These are phyloP conservation scores for Thomomys bottae DNA, from an alignment of 2,113 vertebrate species.

Conservation along the genomic window DNA sequence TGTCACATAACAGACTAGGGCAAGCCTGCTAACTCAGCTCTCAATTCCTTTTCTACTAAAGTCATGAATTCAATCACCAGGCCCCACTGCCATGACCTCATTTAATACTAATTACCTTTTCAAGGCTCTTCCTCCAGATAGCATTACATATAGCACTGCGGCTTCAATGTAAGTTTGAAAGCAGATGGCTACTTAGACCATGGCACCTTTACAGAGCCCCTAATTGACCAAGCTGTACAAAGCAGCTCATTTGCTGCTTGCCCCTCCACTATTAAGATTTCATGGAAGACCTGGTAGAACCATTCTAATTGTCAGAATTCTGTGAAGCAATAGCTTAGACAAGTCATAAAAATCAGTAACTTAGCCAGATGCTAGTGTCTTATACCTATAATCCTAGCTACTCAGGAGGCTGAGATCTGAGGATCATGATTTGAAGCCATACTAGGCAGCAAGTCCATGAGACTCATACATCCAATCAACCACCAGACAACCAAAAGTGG, in stretches of 20 bases:
- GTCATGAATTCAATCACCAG: not conserved
- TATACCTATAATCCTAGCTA: too few species aligned
- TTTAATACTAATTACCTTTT: not conserved
- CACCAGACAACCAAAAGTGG: too few species aligned
- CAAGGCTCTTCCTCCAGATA: too few species aligned
- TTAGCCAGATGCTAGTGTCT: too few species aligned
- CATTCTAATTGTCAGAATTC: not conserved
- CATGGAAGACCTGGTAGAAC: not conserved
- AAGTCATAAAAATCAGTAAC: not conserved
- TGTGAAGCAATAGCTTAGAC: not conserved
- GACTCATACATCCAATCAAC: too few species aligned
- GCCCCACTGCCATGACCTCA: not conserved
- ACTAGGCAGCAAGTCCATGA: too few species aligned
- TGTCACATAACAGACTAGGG: too few species aligned
- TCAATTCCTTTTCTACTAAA: not conserved
- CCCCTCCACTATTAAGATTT: slow-evolving; percentile 48
- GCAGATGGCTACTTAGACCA: not conserved
- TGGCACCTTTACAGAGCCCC: not conserved
- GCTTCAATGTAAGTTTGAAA: not conserved
- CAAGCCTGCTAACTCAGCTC: too few species aligned
- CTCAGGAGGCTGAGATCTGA: too few species aligned
- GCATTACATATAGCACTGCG: too few species aligned
- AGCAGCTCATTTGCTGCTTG: not conserved
- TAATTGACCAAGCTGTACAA: not conserved
- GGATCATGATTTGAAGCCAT: too few species aligned